Percentiles rank a stretch among this genome's conserved stretches.
phyloP scores from a whole-genome alignment of 2,888 invertebrate species.

The Erannis defoliaria region DNA sequence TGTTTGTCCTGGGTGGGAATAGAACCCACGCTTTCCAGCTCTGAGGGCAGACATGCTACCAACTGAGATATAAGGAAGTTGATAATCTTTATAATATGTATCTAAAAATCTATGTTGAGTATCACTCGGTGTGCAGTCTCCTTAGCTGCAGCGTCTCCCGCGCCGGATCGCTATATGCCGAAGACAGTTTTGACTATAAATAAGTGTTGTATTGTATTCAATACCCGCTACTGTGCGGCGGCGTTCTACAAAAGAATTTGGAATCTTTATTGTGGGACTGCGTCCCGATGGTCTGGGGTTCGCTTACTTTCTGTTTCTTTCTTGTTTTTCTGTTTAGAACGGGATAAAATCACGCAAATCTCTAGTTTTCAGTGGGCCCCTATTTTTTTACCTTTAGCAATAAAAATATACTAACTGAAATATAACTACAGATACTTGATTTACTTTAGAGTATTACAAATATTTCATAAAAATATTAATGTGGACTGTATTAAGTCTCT shows the following conservation, averaged over 20 bases:
- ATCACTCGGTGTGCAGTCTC: constrained; percentile 56
- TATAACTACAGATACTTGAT: too few relatives aligned
- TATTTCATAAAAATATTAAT: too few relatives aligned
- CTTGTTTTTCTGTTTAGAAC: constrained; percentile 46
- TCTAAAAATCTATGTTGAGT: too few relatives aligned
- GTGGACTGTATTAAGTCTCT: too few relatives aligned
- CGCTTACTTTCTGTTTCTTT: constrained; percentile 44
- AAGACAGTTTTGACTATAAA: constrained; percentile 85
- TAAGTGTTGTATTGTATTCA: constrained; percentile 86
- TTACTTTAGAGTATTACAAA: too few relatives aligned
- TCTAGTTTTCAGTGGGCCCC: not conserved
- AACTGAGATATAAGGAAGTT: too few relatives aligned
- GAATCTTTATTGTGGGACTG: constrained; percentile 71
- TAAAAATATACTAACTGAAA: too few relatives aligned
- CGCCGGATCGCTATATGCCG: constrained; percentile 81
- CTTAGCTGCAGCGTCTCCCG: constrained; percentile 52
- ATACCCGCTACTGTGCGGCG: constrained; percentile 82
- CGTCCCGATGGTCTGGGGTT: constrained; percentile 42
- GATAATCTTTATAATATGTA: too few relatives aligned
- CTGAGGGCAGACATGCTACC: too few relatives aligned
- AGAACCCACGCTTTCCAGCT: too few relatives aligned
- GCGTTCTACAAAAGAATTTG: constrained; percentile 83
- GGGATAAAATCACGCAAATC: constrained; percentile 33
- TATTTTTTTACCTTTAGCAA: not conserved
- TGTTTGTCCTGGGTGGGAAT: too few relatives aligned